Base-by-base conservation (phyloP, 2,888 invertebrate species). In the Sphaerophoria rueppellii region DNA sequence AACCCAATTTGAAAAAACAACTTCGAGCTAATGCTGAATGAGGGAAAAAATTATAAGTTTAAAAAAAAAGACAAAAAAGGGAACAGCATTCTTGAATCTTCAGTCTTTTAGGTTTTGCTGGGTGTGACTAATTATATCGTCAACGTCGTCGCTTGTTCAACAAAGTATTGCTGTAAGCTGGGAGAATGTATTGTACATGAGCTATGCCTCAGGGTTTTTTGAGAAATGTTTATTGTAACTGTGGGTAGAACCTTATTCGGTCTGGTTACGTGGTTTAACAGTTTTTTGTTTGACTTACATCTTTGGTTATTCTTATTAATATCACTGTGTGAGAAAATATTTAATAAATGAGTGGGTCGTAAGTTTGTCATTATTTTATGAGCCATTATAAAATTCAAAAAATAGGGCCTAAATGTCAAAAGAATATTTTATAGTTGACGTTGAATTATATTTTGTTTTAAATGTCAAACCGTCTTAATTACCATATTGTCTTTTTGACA, bases 51-150 rank as follows among this genome's bases (percentile, higher is more conserved):
- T 7, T 14, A 24, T 3, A 37, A 14, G 9, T 6, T n/a, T 0
- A 43, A 52, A 35, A 43, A 43, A 55, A 63, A 43, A 77, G 34
- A 63, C 48, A 58, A 65, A 69, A 69, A 79, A 83, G 79, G 82
- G 79, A 71, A 73, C 48, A 57, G 58, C 67, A 40, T 75, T 81
- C 70, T 82, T 69, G 81, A 81, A 73, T 85, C 81, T 73, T 81
- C 85, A 85, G 76, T 81, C 75, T 69, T 60, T 40, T 24, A 24
- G 24, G 24, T 40, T 79, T 55, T 57, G 34, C 58, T 81, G 85
- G 85, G 85, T 85, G 85, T 85, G 85, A 85, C 85, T 85, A 85
- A 85, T 85, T 85, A 85, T 85, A 85, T 81, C 73, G 63, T 76
- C 37, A 35, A 35, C 37, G 24, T 24, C 24, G 24, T 43, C 58